phyloP scores from a whole-genome alignment of 1,140 invertebrate genomes.

The Atta cephalotes region DNA sequence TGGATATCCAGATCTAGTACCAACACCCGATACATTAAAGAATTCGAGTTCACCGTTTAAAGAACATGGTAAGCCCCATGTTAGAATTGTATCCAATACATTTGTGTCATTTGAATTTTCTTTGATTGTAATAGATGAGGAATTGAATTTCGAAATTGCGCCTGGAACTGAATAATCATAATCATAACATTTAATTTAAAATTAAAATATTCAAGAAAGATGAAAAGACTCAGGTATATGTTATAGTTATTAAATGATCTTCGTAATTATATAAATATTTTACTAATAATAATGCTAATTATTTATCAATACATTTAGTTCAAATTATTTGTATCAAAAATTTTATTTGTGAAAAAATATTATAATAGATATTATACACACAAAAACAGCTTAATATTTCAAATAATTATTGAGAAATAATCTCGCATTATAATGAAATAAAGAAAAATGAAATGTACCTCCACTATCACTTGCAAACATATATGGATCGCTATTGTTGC shows the following conservation, averaged over 20 bases:
- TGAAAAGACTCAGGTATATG: not conserved
- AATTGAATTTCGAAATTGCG: slow-evolving; percentile 73
- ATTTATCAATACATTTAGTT: not conserved
- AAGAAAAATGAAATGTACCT: slow-evolving; percentile 63
- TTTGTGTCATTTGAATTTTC: slow-evolving; percentile 68
- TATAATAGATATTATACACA: not conserved
- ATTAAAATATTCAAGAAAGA: not conserved
- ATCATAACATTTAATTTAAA: slow-evolving; percentile 12
- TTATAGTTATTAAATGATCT: not conserved
- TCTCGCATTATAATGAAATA: not conserved
- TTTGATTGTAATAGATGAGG: slow-evolving; percentile 51
- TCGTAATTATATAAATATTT: slow-evolving; percentile 18
- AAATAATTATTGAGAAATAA: slow-evolving; percentile 17
- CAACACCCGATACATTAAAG: slow-evolving; percentile 74
- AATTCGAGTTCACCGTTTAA: slow-evolving; percentile 75
- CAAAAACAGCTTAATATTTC: not conserved
- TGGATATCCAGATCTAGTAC: slow-evolving; percentile 67
- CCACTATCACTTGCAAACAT: slow-evolving; percentile 54
- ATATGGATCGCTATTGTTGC: slow-evolving; percentile 68
- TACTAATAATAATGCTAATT: not conserved
- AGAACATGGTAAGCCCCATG: slow-evolving; percentile 79
- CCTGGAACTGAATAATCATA: slow-evolving; percentile 74
- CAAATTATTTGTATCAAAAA: not conserved
- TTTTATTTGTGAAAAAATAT: not conserved
- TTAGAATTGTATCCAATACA: slow-evolving; percentile 75